Conservation (phyloP, 1,140 invertebrate species). For the Ceratina japonica region DNA sequence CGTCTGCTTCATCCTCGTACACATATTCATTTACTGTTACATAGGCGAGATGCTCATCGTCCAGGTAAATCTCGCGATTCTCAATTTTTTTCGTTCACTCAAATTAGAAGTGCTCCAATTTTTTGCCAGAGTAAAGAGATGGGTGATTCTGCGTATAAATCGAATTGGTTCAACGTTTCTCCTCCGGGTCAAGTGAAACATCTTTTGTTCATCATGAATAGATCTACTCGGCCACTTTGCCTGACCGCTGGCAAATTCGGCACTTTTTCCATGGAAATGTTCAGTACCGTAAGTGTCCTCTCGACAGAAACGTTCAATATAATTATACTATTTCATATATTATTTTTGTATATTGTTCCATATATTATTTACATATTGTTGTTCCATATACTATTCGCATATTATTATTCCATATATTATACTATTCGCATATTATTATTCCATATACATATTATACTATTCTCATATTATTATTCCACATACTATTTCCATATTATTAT, state of each 20-base stretch:
- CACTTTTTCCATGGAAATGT: slow-evolving; percentile 57
- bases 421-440: no score
- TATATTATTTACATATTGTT: no score
- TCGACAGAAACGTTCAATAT: neutral
- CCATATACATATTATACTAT: no score
- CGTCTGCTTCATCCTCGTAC: slow-evolving; percentile 9
- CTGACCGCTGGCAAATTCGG: slow-evolving; percentile 55
- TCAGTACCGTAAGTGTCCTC: slow-evolving; percentile 46
- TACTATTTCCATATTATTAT: no score
- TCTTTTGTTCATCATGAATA: slow-evolving; percentile 51
- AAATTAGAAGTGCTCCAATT: no score
- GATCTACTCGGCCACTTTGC: slow-evolving; percentile 37
- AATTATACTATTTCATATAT: no score
- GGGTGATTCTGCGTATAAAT: slow-evolving; percentile 30
- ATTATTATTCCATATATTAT: no score
- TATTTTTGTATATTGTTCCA: no score
- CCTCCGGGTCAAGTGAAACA: slow-evolving; percentile 27
- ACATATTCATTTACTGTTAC: slow-evolving; percentile 55
- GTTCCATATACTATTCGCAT: no score
- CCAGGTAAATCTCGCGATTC: slow-evolving; percentile 23
- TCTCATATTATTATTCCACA: no score
- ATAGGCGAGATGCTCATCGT: slow-evolving; percentile 46
- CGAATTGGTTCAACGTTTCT: slow-evolving; percentile 57
- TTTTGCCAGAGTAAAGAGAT: slow-evolving; percentile 36
- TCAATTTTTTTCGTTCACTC: neutral